Evolutionary conservation across 2,797 vertebrate genomes (phyloP).

Genomic region (Pangasius macronema): DNA sequence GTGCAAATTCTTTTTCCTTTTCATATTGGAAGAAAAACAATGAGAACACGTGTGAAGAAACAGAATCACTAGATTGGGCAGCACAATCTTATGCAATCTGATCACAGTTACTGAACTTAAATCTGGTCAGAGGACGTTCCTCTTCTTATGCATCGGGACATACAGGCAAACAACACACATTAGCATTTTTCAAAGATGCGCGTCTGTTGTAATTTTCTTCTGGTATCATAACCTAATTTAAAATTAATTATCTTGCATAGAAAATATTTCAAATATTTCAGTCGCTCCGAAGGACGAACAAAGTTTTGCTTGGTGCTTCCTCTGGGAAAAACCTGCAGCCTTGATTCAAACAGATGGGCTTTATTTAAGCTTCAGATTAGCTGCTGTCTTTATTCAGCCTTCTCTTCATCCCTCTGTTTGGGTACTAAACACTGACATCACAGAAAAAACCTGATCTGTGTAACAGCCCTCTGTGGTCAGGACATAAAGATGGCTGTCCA

Average conservation of each 20-base stretch:
- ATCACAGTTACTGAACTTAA: not conserved
- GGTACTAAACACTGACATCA: not conserved
- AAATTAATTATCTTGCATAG: not conserved
- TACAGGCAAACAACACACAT: not conserved
- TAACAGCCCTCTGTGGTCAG: not conserved
- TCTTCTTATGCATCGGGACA: not conserved
- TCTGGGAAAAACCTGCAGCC: not conserved
- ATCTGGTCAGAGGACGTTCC: not conserved
- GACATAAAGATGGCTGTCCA: not conserved
- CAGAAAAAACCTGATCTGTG: not conserved
- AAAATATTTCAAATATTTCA: not conserved
- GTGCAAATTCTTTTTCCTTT: not conserved
- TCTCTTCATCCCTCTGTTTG: not conserved
- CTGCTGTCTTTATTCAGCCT: slow-evolving; percentile 10
- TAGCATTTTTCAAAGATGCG: not conserved
- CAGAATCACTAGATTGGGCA: not conserved
- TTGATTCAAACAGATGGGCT: not conserved
- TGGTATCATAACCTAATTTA: not conserved
- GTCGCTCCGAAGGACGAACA: not conserved
- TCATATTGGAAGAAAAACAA: not conserved
- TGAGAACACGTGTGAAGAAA: not conserved
- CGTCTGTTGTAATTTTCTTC: not conserved
- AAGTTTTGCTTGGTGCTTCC: not conserved
- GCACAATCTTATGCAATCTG: not conserved
- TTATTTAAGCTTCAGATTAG: not conserved